phyloP scores from a whole-genome alignment of 2,888 invertebrate species.

The Adineta ricciae region DNA sequence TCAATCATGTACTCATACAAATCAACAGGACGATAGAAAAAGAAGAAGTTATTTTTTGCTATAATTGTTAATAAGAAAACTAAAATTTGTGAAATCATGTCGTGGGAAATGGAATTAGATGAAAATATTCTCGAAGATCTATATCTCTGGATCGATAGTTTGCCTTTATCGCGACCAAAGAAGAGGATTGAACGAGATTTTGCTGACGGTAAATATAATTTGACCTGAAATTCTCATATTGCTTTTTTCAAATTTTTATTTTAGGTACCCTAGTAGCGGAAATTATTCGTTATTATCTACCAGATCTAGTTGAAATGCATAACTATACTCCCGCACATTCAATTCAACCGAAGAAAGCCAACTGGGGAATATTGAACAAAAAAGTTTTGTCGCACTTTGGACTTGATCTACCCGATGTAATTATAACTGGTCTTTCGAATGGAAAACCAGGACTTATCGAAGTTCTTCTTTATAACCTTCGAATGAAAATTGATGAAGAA shows the following conservation, averaged over 20 bases:
- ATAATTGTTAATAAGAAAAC: no score
- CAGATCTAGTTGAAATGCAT: slow-evolving; percentile 35
- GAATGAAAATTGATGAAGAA: slow-evolving; percentile 31
- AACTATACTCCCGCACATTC: slow-evolving; percentile 35
- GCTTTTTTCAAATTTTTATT: background rate
- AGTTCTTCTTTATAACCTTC: slow-evolving; percentile 31
- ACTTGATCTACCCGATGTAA: slow-evolving; percentile 27
- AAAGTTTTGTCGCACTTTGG: slow-evolving; percentile 26
- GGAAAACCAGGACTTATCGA: slow-evolving; percentile 30
- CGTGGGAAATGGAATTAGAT: slow-evolving; percentile 31
- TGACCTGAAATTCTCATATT: background rate
- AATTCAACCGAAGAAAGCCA: slow-evolving; percentile 33
- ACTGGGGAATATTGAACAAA: slow-evolving; percentile 34
- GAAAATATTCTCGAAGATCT: slow-evolving; percentile 32
- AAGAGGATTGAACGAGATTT: slow-evolving; percentile 33
- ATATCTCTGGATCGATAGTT: slow-evolving; percentile 31
- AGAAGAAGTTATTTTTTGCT: no score
- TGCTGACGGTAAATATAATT: slow-evolving; percentile 10
- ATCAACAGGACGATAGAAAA: no score
- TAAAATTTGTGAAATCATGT: background rate
- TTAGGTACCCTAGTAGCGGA: slow-evolving; percentile 24
- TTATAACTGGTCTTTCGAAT: slow-evolving; percentile 24
- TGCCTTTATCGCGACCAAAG: slow-evolving; percentile 31
- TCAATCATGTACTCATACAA: no score
- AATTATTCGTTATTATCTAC: slow-evolving; percentile 35